These are phyloP conservation scores for Incurvaria masculella DNA, from an alignment of 2,888 invertebrate species.

Conservation along the genomic window DNA sequence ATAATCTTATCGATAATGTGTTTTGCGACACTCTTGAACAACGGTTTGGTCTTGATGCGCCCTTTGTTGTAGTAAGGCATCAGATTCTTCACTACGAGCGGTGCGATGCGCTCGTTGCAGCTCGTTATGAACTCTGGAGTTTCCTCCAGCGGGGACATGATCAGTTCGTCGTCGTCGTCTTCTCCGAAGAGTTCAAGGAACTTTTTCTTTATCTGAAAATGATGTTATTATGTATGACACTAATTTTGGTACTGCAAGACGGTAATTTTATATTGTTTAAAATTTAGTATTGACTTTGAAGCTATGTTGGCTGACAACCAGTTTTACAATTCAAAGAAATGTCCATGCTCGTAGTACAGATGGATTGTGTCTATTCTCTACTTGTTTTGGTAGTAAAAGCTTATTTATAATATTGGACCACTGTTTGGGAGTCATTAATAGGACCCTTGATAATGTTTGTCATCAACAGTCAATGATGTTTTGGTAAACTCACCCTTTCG, in stretches of 20 bases:
- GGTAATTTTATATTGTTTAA: no score
- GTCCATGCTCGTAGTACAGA: no score
- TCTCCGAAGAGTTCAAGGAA: slow-evolving; percentile 48
- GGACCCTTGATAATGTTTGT: no score
- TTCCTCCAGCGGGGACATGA: slow-evolving; percentile 49
- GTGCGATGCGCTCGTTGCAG: slow-evolving; percentile 58
- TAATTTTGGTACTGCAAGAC: no score
- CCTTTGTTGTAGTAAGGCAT: slow-evolving; percentile 61
- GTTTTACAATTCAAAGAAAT: no score
- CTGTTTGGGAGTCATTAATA: no score
- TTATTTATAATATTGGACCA: no score
- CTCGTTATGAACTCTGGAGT: slow-evolving; percentile 49
- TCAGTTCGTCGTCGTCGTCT: slow-evolving; percentile 49
- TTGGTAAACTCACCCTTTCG: slow-evolving; percentile 30
- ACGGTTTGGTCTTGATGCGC: slow-evolving; percentile 54
- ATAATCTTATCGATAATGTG: slow-evolving; percentile 38
- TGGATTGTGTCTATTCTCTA: no score
- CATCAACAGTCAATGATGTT: no score
- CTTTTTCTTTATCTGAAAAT: slow-evolving; percentile 39
- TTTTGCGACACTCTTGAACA: slow-evolving; percentile 61
- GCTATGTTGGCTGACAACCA: no score
- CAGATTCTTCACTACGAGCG: slow-evolving; percentile 60
- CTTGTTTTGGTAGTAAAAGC: no score
- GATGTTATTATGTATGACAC: slow-evolving; percentile 1
- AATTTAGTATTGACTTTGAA: no score